Percentiles rank a stretch among this genome's conserved stretches.
Evolutionary conservation across 2,797 vertebrate genomes (phyloP).

Genomic region (Falco cherrug): DNA sequence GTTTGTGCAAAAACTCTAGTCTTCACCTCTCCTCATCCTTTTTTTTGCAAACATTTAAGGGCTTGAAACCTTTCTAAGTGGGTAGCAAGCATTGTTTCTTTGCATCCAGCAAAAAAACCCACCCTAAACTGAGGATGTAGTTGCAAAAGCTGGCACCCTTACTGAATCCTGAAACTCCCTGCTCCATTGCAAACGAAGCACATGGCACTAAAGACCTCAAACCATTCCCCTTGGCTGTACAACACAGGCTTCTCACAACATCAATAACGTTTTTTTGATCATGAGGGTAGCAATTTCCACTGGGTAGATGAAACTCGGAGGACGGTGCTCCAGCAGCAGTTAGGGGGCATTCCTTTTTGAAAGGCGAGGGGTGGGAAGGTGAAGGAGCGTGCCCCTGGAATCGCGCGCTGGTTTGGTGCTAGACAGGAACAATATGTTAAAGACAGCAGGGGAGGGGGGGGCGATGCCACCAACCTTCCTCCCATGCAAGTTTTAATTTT

Average conservation of each 20-base stretch:
- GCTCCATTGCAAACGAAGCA: background rate
- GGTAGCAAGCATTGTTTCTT: background rate
- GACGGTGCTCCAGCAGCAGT: background rate
- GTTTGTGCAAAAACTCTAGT: background rate
- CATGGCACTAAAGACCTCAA: fast-evolving
- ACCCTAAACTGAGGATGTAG: background rate
- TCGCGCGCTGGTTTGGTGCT: background rate
- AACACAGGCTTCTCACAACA: background rate
- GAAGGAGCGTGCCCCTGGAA: background rate
- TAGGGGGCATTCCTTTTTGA: background rate
- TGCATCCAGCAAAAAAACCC: background rate
- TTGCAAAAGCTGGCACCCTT: background rate
- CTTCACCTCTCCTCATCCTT: background rate
- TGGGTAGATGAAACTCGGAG: background rate
- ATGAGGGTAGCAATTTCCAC: background rate
- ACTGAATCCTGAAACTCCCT: fast-evolving
- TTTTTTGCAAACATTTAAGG: background rate
- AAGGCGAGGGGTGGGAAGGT: background rate
- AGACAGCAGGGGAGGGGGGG: slow-evolving; percentile 19
- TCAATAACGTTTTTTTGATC: background rate
- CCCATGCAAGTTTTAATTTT: slow-evolving; percentile 60
- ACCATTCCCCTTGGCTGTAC: background rate
- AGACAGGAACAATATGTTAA: background rate
- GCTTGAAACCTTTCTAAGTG: background rate
- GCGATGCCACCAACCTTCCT: slow-evolving; percentile 56